phyloP scores from a whole-genome alignment of 2,888 invertebrate species.

The Tanypteryx hageni region DNA sequence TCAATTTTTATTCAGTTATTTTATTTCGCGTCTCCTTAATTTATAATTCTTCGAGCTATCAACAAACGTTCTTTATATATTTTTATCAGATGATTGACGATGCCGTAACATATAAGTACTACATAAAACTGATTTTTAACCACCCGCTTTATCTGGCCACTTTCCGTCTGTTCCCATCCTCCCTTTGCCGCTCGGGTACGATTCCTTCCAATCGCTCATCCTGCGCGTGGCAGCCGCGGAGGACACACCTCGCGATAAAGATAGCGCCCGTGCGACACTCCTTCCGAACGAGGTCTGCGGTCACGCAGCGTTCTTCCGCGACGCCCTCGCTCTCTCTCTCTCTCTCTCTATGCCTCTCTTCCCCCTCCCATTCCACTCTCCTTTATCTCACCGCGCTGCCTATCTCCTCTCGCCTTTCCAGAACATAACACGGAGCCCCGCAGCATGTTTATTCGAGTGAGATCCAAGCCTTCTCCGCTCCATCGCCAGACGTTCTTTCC shows the following conservation, averaged over 20 bases:
- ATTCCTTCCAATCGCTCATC: background rate
- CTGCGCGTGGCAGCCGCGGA: background rate
- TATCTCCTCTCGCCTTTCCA: background rate
- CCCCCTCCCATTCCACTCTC: background rate
- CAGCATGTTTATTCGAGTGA: constrained; percentile 6
- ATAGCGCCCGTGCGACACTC: constrained; percentile 35
- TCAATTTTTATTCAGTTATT: too few species aligned
- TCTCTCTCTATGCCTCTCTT: background rate
- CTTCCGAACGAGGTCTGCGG: constrained; percentile 30
- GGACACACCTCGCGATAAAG: constrained; percentile 35
- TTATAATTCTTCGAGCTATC: too few species aligned
- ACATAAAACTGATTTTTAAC: too few species aligned
- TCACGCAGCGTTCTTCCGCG: background rate
- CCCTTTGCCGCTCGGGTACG: background rate
- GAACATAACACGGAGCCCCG: background rate
- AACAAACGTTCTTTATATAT: too few species aligned
- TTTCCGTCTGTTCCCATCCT: background rate
- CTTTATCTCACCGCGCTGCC: background rate
- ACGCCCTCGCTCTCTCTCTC: background rate
- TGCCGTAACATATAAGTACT: too few species aligned
- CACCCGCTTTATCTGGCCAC: background rate
- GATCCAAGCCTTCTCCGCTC: background rate
- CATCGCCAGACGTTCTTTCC: background rate
- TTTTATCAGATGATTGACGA: too few species aligned
- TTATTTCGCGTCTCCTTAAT: too few species aligned